phyloP scores from a whole-genome alignment of 2,797 vertebrate species.

The Sebastes kiyomatsui region DNA sequence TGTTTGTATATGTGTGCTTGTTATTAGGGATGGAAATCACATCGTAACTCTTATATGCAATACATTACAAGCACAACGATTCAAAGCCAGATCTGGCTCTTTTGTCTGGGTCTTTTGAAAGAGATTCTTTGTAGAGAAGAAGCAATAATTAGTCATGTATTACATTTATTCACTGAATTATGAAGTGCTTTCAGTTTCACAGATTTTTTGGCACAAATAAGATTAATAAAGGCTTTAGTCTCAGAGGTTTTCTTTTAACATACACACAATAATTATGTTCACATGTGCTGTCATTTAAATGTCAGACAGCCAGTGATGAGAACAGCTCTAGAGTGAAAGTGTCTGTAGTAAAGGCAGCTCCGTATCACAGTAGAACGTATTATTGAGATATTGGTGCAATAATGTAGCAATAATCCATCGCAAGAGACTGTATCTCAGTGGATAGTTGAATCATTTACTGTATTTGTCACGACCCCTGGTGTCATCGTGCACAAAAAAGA shows the following conservation, averaged over 20 bases:
- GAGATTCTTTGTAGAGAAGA: neutral
- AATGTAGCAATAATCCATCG: neutral
- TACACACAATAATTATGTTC: neutral
- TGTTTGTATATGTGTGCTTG: neutral
- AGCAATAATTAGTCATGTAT: neutral
- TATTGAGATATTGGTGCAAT: neutral
- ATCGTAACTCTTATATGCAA: neutral
- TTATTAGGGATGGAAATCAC: neutral
- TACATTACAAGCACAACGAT: neutral
- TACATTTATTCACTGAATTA: neutral
- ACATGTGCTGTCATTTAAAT: neutral
- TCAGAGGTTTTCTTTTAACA: neutral
- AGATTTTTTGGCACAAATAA: neutral
- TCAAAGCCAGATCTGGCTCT: neutral
- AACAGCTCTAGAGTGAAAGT: neutral
- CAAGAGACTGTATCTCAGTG: neutral
- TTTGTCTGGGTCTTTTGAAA: neutral
- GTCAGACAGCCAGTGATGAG: neutral
- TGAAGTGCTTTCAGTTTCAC: neutral
- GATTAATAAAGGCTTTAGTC: neutral
- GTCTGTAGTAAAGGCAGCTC: neutral
- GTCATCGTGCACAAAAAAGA: neutral
- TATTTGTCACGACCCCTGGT: neutral
- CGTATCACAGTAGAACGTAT: neutral
- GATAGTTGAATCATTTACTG: neutral